These are phyloP conservation scores for Muscicapa adusta DNA, from an alignment of 2,113 vertebrate genomes.

Conservation along the genomic window DNA sequence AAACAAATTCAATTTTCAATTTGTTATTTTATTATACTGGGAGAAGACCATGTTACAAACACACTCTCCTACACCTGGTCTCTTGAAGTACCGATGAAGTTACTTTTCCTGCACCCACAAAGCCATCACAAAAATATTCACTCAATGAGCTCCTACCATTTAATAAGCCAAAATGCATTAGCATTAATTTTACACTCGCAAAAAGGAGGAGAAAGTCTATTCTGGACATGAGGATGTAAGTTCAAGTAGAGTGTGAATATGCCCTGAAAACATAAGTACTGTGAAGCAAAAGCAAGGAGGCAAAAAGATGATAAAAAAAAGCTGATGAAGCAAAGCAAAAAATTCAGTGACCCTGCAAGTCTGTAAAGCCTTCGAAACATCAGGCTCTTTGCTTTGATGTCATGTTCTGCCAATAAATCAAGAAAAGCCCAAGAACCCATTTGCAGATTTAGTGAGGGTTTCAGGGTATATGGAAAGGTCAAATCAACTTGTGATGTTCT, in stretches of 20 bases:
- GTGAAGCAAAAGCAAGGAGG: background rate
- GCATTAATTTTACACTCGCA: constrained; percentile 18
- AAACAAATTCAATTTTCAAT: background rate
- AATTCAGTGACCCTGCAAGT: background rate
- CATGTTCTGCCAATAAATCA: background rate
- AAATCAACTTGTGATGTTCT: background rate
- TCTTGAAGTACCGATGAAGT: background rate
- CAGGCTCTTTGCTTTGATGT: background rate
- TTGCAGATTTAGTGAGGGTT: constrained; percentile 1
- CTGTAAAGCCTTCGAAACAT: background rate
- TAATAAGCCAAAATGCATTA: background rate
- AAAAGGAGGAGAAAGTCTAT: background rate
- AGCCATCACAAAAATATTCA: background rate
- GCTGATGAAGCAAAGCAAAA: constrained; percentile 16
- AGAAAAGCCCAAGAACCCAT: background rate
- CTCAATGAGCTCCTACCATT: background rate
- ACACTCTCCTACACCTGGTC: background rate
- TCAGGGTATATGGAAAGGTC: background rate
- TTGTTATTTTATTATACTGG: background rate
- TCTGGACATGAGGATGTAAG: constrained; percentile 1
- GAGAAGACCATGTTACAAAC: background rate
- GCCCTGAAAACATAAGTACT: background rate
- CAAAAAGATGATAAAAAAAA: background rate
- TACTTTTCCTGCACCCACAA: background rate
- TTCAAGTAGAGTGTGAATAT: background rate